phyloP scores from a whole-genome alignment of 2,113 vertebrate genomes.

The Microcebus jonahi region DNA sequence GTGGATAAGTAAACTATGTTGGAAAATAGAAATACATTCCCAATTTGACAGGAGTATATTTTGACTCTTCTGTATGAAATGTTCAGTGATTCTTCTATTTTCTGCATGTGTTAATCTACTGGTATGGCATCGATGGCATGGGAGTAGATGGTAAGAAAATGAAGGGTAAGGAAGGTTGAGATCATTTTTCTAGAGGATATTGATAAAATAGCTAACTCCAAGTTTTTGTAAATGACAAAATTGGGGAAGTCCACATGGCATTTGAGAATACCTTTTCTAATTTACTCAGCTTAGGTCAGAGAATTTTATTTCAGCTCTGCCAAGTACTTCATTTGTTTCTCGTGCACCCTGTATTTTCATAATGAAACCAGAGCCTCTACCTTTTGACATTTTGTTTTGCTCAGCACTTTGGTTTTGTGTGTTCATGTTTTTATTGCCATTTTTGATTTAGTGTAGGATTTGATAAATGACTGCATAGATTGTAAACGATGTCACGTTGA shows the following conservation, averaged over 20 bases:
- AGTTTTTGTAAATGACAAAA: background rate
- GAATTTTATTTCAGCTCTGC: background rate
- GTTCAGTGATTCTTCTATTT: background rate
- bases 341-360: background rate
- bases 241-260: background rate
- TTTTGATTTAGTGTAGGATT: conserved; percentile 58
- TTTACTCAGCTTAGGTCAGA: background rate
- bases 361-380: background rate
- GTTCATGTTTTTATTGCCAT: conserved; percentile 35
- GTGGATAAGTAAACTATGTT: background rate
- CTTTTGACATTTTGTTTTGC: conserved; percentile 34
- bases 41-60: background rate
- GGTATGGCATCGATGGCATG: background rate
- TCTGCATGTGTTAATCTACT: background rate
- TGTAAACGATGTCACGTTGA: conserved; percentile 47
- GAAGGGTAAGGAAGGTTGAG: background rate
- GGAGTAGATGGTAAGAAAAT: background rate
- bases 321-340: background rate
- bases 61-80: background rate
- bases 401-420: conserved; percentile 35
- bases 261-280: background rate
- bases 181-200: background rate
- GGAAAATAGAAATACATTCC: background rate
- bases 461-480: conserved; percentile 51
- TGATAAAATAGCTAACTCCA: background rate